These are phyloP conservation scores for Nipponacmea schrenckii DNA, from an alignment of 2,888 invertebrate species.

Conservation along the genomic window DNA sequence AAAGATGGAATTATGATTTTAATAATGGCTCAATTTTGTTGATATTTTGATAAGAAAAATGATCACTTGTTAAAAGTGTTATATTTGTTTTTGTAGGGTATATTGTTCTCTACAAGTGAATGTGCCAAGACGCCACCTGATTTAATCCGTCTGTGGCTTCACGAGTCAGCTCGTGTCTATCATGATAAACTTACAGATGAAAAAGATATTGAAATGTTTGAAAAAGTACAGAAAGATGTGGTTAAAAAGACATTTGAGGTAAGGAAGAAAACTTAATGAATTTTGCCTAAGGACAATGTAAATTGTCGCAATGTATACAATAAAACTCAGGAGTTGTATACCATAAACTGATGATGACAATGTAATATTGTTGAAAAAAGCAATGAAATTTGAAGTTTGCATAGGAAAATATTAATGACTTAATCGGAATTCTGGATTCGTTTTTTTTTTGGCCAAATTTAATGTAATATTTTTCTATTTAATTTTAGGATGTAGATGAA, in stretches of 20 bases:
- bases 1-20: too few relatives aligned
- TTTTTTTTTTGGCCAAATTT: too few relatives aligned
- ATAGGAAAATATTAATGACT: too few relatives aligned
- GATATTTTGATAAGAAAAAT: neutral
- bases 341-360: too few relatives aligned
- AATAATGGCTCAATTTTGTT: too few relatives aligned
- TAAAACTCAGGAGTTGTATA: too few relatives aligned
- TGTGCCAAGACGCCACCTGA: constrained; percentile 84
- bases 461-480: neutral
- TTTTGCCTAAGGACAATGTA: too few relatives aligned
- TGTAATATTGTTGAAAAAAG: too few relatives aligned
- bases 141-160: constrained; percentile 89
- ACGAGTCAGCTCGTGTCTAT: constrained; percentile 93
- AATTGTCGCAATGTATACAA: too few relatives aligned
- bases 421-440: too few relatives aligned
- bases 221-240: constrained; percentile 88
- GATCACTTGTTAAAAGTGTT: neutral
- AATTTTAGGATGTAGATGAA: constrained; percentile 85
- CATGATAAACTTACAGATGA: constrained; percentile 92
- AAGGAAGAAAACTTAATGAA: constrained; percentile 4
- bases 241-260: constrained; percentile 91
- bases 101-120: constrained; percentile 89
- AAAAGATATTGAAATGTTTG: constrained; percentile 89
- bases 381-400: too few relatives aligned
- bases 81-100: constrained; percentile 74